Evolutionary conservation across 2,888 invertebrate genomes (phyloP).

Genomic region (Gryllus longicercus): DNA sequence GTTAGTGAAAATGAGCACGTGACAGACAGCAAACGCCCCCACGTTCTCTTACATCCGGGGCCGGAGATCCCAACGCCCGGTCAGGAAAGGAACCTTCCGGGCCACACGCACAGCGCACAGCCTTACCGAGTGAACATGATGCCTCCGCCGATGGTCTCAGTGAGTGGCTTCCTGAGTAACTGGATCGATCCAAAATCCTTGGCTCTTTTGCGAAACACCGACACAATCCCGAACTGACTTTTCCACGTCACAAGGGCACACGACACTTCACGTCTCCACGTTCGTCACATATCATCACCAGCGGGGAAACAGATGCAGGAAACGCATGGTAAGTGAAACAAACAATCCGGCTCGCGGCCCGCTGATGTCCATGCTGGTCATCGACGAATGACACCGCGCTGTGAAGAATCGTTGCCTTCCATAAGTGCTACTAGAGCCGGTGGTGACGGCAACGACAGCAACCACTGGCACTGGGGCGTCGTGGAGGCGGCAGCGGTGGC

Average conservation of each 20-base stretch:
- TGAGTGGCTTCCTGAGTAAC: not conserved
- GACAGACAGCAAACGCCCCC: too few relatives aligned
- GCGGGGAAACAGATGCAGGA: not conserved
- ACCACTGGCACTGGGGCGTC: not conserved
- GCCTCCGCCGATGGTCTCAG: not conserved
- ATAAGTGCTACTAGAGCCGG: too few relatives aligned
- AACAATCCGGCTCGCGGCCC: not conserved
- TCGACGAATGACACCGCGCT: not conserved
- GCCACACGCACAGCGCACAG: not conserved
- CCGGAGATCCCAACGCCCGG: constrained; percentile 21
- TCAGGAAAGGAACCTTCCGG: constrained; percentile 20
- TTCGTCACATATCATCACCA: constrained; percentile 4
- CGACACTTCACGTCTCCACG: not conserved
- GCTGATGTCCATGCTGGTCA: not conserved
- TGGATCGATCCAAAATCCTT: constrained; percentile 11
- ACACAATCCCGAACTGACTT: constrained; percentile 6
- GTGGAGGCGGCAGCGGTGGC: not conserved
- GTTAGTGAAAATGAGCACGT: too few relatives aligned
- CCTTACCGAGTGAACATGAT: constrained; percentile 28
- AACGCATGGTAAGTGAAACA: not conserved
- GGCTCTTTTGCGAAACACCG: constrained; percentile 18
- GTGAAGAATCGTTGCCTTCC: too few relatives aligned
- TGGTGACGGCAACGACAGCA: too few relatives aligned
- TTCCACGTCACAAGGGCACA: constrained; percentile 24
- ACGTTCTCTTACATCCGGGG: too few relatives aligned